Conservation (phyloP, 1,140 invertebrate species). For the Scaptomyza pallida region DNA sequence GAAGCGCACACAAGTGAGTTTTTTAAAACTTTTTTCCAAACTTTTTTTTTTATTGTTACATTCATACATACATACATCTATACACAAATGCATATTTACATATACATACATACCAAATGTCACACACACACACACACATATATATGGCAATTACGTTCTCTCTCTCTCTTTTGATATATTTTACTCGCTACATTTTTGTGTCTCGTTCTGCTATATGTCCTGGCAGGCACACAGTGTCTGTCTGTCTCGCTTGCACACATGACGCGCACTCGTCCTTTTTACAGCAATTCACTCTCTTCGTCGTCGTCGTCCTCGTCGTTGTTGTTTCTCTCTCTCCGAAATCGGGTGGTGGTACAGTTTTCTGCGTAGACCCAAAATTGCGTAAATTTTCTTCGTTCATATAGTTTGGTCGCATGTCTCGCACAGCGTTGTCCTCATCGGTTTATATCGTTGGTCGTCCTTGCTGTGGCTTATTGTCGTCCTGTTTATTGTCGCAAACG, state of each 20-base stretch:
- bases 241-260: constrained; percentile 38
- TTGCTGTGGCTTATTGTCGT: constrained; percentile 28
- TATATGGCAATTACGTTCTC: constrained; percentile 17
- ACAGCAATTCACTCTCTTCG: not conserved
- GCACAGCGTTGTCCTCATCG: constrained; percentile 56
- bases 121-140: constrained; percentile 20
- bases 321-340: constrained; percentile 36
- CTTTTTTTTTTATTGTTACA: constrained; percentile 29
- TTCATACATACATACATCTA: constrained; percentile 39
- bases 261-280: constrained; percentile 69
- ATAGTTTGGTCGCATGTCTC: constrained; percentile 74
- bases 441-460: constrained; percentile 44
- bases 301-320: constrained; percentile 31
- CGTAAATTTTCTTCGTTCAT: constrained; percentile 69
- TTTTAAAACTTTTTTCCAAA: constrained; percentile 66
- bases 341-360: constrained; percentile 81
- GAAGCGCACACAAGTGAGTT: constrained; percentile 78
- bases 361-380: constrained; percentile 78
- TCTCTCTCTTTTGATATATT: constrained; percentile 9
- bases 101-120: constrained; percentile 28
- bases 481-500: constrained; percentile 36
- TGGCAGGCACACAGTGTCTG: constrained; percentile 29
- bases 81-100: constrained; percentile 29
- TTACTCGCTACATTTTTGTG: constrained; percentile 58
- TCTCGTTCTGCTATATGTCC: constrained; percentile 56